Conservation (phyloP, 2,113 vertebrate species). For the Sula dactylatra region DNA sequence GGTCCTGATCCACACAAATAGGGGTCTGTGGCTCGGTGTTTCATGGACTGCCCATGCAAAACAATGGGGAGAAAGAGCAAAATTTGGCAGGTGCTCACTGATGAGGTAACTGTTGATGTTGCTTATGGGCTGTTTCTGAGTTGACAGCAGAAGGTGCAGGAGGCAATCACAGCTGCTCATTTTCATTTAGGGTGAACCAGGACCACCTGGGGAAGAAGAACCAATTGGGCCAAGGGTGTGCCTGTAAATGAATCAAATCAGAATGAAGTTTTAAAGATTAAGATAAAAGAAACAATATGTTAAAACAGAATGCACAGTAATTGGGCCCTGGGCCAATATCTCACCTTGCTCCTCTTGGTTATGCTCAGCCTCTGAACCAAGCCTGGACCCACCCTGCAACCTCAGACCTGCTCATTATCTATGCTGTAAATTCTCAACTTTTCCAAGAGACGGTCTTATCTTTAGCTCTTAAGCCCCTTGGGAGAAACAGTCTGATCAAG, state of each 20-base stretch:
- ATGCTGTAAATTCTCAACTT: background rate
- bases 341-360: background rate
- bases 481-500: background rate
- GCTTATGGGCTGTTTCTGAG: background rate
- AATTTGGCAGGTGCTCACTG: background rate
- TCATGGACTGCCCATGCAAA: background rate
- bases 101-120: background rate
- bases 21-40: background rate
- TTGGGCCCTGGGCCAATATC: background rate
- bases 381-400: background rate
- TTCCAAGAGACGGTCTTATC: background rate
- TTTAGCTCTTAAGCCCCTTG: background rate
- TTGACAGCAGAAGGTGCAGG: background rate
- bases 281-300: too few species aligned
- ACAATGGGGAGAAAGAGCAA: background rate
- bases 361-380: background rate
- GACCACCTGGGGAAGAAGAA: slow-evolving; percentile 61
- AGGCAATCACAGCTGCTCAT: background rate
- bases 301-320: background rate
- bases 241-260: background rate
- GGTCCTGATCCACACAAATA: background rate
- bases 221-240: slow-evolving; percentile 71
- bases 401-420: background rate
- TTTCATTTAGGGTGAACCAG: background rate
- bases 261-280: background rate